Evolutionary conservation across 2,888 invertebrate genomes (phyloP).

Genomic region (Caenorhabditis imperialis): DNA sequence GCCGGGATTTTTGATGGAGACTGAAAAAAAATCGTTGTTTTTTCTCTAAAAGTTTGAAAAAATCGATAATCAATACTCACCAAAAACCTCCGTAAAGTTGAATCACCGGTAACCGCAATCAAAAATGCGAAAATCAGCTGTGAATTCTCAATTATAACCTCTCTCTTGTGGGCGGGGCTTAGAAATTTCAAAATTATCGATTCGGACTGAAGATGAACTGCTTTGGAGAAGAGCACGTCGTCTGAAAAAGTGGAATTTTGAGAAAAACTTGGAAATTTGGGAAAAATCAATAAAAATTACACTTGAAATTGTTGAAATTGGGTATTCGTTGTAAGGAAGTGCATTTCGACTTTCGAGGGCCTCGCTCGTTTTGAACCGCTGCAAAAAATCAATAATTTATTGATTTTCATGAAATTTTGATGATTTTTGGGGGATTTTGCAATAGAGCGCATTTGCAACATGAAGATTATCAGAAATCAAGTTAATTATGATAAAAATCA

Average conservation of each 20-base stretch:
- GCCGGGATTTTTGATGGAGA: constrained; percentile 1
- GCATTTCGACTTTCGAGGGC: constrained; percentile 81
- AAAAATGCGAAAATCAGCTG: constrained; percentile 39
- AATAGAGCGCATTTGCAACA: too few relatives aligned
- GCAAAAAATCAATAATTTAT: constrained; percentile 25
- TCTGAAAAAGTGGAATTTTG: constrained; percentile 25
- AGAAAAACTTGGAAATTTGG: not conserved
- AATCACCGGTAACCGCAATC: constrained; percentile 28
- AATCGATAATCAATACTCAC: constrained; percentile 11
- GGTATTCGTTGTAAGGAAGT: not conserved
- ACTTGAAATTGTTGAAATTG: constrained; percentile 14
- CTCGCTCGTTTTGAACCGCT: constrained; percentile 90
- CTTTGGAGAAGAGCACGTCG: constrained; percentile 45
- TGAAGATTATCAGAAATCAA: not conserved
- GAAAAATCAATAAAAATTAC: not conserved
- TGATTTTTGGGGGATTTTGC: too few relatives aligned
- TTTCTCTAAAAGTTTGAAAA: too few relatives aligned
- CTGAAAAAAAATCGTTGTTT: constrained; percentile 14
- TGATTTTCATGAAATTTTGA: not conserved
- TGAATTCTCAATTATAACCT: constrained; percentile 28
- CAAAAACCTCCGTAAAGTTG: constrained; percentile 18
- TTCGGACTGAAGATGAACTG: constrained; percentile 20
- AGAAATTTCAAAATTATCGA: constrained; percentile 51
- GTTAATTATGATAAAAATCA: too few relatives aligned
- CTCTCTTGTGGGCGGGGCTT: constrained; percentile 11